Conservation (phyloP, 1,140 invertebrate genomes). For the Probaryconus sp. region DNA sequence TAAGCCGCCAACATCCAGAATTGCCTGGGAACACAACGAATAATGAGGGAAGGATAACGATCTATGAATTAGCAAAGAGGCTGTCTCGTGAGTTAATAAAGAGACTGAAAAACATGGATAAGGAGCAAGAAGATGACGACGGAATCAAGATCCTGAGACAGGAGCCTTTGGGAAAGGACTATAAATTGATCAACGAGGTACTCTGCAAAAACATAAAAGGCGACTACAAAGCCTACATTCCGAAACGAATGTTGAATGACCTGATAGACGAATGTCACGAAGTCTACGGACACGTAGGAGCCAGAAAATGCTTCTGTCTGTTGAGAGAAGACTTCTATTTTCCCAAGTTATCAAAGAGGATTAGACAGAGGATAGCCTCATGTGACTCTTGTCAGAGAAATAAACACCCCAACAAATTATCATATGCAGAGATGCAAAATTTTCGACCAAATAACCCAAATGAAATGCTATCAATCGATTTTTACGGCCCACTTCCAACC, state of each 20-base stretch:
- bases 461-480: conserved; percentile 64
- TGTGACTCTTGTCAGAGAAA: conserved; percentile 55
- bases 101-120: too few species aligned
- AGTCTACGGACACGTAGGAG: conserved; percentile 63
- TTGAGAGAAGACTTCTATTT: conserved; percentile 59
- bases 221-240: too few species aligned
- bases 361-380: conserved; percentile 33
- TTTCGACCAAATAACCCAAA: conserved; percentile 28
- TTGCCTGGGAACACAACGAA: too few species aligned
- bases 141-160: too few species aligned
- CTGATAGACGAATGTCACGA: conserved; percentile 4
- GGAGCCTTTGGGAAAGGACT: too few species aligned
- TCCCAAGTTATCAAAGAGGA: conserved; percentile 29
- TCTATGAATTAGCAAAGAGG: too few species aligned
- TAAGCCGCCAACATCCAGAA: conserved; percentile 14
- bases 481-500: conserved; percentile 63
- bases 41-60: too few species aligned
- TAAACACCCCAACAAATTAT: conserved; percentile 16
- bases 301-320: conserved; percentile 12
- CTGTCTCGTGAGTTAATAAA: too few species aligned
- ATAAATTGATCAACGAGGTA: too few species aligned
- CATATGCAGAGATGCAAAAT: conserved; percentile 10
- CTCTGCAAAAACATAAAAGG: too few species aligned
- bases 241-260: too few species aligned
- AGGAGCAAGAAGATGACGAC: too few species aligned